These are phyloP conservation scores for Phorcus lineatus DNA, from an alignment of 2,888 invertebrate genomes.

Conservation along the genomic window DNA sequence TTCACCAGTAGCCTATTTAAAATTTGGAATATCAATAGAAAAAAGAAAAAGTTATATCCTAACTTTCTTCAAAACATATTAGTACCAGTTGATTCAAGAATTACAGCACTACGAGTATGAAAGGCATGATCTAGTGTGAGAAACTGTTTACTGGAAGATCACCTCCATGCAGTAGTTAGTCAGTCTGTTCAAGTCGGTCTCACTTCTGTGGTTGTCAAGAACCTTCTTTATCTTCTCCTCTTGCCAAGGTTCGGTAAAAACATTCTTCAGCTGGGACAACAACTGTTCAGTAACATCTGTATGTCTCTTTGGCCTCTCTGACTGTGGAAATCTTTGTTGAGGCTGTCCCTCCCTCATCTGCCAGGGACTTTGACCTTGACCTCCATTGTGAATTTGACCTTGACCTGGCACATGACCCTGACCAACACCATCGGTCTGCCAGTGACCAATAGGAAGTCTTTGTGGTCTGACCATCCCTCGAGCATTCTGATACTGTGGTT, in stretches of 20 bases:
- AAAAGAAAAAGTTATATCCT: no score
- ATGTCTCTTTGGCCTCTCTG: not conserved
- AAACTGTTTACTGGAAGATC: slow-evolving; percentile 28
- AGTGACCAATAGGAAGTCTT: not conserved
- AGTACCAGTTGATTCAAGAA: no score
- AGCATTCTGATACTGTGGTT: no score
- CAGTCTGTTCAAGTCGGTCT: slow-evolving; percentile 59
- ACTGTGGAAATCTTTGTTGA: not conserved
- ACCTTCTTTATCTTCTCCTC: slow-evolving; percentile 50
- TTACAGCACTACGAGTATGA: no score
- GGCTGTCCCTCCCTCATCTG: not conserved
- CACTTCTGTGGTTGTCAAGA: slow-evolving; percentile 56
- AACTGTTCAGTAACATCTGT: slow-evolving; percentile 38
- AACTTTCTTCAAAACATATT: no score
- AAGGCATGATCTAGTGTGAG: no score
- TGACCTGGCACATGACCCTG: not conserved
- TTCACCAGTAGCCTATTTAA: no score
- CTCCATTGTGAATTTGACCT: not conserved
- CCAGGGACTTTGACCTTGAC: not conserved
- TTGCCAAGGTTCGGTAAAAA: slow-evolving; percentile 56
- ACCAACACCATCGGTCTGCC: not conserved
- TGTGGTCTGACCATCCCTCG: not conserved
- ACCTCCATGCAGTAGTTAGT: slow-evolving; percentile 63
- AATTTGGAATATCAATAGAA: no score
- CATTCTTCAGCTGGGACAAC: slow-evolving; percentile 43